These are phyloP conservation scores for Rhingia campestris DNA, from an alignment of 2,888 invertebrate genomes.

Conservation along the genomic window DNA sequence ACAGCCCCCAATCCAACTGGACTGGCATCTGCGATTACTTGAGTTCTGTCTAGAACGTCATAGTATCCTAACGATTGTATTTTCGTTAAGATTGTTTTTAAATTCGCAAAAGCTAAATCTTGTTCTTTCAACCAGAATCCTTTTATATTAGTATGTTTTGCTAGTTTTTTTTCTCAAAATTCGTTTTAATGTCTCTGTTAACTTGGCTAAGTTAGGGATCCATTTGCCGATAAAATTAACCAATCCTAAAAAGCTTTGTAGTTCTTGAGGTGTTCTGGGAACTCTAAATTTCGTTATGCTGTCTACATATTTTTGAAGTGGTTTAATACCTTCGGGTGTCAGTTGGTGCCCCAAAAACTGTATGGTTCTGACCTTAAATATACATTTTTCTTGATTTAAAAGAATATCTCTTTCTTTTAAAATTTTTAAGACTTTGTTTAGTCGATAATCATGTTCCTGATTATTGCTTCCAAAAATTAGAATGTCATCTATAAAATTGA, in stretches of 20 bases:
- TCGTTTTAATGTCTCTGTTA: slow-evolving; percentile 22
- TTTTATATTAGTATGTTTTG: slow-evolving; percentile 1
- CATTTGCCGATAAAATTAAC: slow-evolving; percentile 24
- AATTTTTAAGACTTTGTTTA: slow-evolving; percentile 5
- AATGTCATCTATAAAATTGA: slow-evolving; percentile 79
- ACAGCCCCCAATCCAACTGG: slow-evolving; percentile 78
- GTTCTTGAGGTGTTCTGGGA: slow-evolving; percentile 7
- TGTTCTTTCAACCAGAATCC: slow-evolving; percentile 28
- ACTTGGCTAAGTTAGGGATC: slow-evolving; percentile 16
- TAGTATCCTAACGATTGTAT: slow-evolving; percentile 76
- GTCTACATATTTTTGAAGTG: slow-evolving; percentile 23
- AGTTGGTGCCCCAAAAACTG: background rate
- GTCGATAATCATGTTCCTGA: slow-evolving; percentile 7
- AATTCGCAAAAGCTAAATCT: slow-evolving; percentile 26
- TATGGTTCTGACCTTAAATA: slow-evolving; percentile 15
- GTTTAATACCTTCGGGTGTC: background rate
- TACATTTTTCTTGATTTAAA: slow-evolving; percentile 29
- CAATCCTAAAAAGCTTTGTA: slow-evolving; percentile 19
- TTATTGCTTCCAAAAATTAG: background rate
- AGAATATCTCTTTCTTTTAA: slow-evolving; percentile 23
- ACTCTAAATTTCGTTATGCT: slow-evolving; percentile 14
- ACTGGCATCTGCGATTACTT: slow-evolving; percentile 79
- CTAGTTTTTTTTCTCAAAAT: slow-evolving; percentile 38
- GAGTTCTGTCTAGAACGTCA: slow-evolving; percentile 75
- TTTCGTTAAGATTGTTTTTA: slow-evolving; percentile 18